Evolutionary conservation across 2,797 vertebrate species (phyloP).

Genomic region (Streptopelia turtur): DNA sequence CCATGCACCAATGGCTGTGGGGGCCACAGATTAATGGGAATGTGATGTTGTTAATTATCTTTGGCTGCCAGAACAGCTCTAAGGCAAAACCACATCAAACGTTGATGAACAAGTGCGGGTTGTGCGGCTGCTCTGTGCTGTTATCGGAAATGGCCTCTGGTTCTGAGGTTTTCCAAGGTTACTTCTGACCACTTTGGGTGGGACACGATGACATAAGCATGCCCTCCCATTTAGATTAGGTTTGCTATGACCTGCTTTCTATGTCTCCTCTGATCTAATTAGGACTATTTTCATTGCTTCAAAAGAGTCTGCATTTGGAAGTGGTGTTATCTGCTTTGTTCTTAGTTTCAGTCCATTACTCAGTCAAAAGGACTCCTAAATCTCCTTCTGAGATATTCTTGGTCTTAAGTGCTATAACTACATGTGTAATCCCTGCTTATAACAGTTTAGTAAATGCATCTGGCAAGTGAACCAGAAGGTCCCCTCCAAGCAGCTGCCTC

Average conservation of each 20-base stretch:
- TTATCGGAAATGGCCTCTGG: not conserved
- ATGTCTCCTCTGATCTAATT: not conserved
- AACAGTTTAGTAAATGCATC: not conserved
- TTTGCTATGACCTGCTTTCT: not conserved
- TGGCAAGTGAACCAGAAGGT: not conserved
- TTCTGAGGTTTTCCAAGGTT: constrained; percentile 3
- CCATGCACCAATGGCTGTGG: not conserved
- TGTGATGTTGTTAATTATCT: not conserved
- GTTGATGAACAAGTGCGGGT: not conserved
- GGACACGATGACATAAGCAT: not conserved
- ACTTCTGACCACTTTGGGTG: not conserved
- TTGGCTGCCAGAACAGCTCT: not conserved
- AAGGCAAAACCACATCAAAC: not conserved
- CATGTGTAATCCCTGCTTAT: not conserved
- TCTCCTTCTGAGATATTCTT: not conserved
- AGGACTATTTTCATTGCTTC: not conserved
- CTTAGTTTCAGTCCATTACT: not conserved
- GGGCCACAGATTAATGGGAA: not conserved
- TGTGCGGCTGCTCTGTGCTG: not conserved
- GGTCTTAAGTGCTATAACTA: not conserved
- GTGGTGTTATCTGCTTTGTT: not conserved
- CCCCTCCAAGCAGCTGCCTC: not conserved
- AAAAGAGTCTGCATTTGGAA: not conserved
- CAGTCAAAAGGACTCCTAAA: not conserved
- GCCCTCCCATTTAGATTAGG: not conserved